Percentiles rank a stretch among this genome's conserved stretches.
Conservation (phyloP, 2,888 invertebrate species). For the Drosophila kuntzei region DNA sequence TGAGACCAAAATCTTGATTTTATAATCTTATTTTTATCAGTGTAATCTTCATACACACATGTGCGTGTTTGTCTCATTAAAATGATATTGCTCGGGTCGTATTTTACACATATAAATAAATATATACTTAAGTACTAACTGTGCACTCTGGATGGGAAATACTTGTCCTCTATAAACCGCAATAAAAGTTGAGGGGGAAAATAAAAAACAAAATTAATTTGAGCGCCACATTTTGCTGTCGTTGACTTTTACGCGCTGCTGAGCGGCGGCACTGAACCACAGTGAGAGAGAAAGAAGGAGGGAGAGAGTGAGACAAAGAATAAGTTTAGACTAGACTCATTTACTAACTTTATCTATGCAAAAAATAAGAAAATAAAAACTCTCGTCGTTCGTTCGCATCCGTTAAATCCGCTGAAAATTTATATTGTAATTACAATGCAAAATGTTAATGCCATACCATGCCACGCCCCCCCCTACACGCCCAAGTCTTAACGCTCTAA, state of each 20-base stretch:
- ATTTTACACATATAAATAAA: constrained; percentile 1
- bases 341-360: constrained; percentile 75
- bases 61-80: constrained; percentile 68
- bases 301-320: constrained; percentile 2
- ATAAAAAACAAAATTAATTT: constrained; percentile 59
- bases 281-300: not conserved
- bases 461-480: constrained; percentile 15
- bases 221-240: constrained; percentile 74
- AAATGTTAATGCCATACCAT: constrained; percentile 34
- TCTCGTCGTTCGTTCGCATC: constrained; percentile 39
- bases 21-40: too few relatives aligned
- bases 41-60: too few relatives aligned
- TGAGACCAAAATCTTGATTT: too few relatives aligned
- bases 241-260: constrained; percentile 80
- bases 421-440: constrained; percentile 60
- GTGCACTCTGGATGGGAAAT: constrained; percentile 26
- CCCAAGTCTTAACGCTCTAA: constrained; percentile 64
- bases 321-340: constrained; percentile 52
- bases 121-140: constrained; percentile 10
- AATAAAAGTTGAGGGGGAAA: constrained; percentile 58
- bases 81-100: constrained; percentile 32
- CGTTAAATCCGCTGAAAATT: constrained; percentile 62
- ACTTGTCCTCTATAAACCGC: constrained; percentile 51
- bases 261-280: constrained; percentile 57
- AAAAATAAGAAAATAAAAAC: constrained; percentile 32